Percentiles rank a stretch among this genome's conserved stretches.
Conservation (phyloP, 2,888 invertebrate genomes). For the Drosophila mimetica region DNA sequence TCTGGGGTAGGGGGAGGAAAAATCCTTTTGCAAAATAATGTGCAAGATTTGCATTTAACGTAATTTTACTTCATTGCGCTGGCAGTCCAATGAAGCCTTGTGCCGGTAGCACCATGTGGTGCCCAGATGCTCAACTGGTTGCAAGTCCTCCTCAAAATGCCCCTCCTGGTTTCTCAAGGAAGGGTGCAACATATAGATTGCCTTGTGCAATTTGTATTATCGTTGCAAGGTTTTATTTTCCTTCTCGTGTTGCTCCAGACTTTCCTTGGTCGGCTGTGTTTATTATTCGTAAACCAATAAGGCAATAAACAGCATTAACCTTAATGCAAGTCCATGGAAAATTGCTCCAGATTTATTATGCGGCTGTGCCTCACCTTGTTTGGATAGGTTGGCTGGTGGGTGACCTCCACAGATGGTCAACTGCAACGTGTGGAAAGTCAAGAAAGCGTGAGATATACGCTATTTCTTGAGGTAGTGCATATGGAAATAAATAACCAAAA, state of each 20-base stretch:
- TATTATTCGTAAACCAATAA: constrained; percentile 50
- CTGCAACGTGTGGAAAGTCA: constrained; percentile 8
- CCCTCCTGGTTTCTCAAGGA: background rate
- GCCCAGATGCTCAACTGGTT: constrained; percentile 55
- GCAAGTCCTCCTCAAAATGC: constrained; percentile 1
- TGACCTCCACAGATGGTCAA: constrained; percentile 21
- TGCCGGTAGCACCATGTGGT: constrained; percentile 62
- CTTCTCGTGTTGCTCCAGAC: constrained; percentile 2
- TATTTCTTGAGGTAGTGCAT: background rate
- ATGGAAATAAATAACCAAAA: background rate
- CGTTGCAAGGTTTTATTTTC: constrained; percentile 28
- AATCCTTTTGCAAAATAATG: background rate
- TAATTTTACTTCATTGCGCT: constrained; percentile 30
- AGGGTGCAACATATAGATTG: constrained; percentile 24
- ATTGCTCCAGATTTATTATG: constrained; percentile 28
- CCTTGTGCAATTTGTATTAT: constrained; percentile 26
- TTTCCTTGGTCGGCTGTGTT: constrained; percentile 46
- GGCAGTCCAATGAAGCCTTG: constrained; percentile 20
- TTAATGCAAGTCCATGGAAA: constrained; percentile 48
- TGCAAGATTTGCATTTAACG: constrained; percentile 6
- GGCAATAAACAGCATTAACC: constrained; percentile 55
- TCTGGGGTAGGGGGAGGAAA: background rate
- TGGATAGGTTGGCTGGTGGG: constrained; percentile 17
- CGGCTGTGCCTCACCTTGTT: constrained; percentile 23
- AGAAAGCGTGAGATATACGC: constrained; percentile 18